These are phyloP conservation scores for Brachionus asplanchnoidis DNA, from an alignment of 1,140 invertebrate species.

Conservation along the genomic window DNA sequence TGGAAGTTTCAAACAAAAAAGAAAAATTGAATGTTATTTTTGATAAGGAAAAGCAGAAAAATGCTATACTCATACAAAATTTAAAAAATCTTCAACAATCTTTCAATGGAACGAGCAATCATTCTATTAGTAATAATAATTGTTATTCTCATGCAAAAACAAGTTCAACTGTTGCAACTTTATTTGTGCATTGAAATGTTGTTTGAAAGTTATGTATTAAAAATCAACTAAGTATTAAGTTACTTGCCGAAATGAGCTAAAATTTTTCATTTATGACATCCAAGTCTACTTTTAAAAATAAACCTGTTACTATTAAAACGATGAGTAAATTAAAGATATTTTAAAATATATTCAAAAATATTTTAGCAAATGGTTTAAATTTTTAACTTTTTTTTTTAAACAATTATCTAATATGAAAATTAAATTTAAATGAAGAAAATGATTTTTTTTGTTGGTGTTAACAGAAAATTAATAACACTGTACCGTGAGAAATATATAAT, in stretches of 20 bases:
- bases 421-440: not conserved
- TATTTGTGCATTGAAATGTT: not conserved
- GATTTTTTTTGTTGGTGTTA: not conserved
- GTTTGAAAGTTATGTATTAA: not conserved
- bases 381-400: not conserved
- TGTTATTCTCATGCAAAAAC: not conserved
- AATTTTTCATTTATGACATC: not conserved
- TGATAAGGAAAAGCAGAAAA: slow-evolving; percentile 29
- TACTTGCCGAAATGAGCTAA: not conserved
- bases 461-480: not conserved
- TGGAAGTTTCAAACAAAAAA: slow-evolving; percentile 29
- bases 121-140: not conserved
- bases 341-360: not conserved
- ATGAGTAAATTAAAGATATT: not conserved
- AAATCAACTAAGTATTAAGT: not conserved
- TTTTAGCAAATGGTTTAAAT: not conserved
- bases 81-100: slow-evolving; percentile 30
- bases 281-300: not conserved
- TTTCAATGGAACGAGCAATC: not conserved
- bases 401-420: not conserved
- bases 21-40: slow-evolving; percentile 28
- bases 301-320: not conserved
- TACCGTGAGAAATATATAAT: not conserved
- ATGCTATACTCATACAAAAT: not conserved
- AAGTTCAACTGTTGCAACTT: not conserved